Evolutionary conservation across 2,888 invertebrate genomes (phyloP).

Genomic region (Hybos culiciformis): DNA sequence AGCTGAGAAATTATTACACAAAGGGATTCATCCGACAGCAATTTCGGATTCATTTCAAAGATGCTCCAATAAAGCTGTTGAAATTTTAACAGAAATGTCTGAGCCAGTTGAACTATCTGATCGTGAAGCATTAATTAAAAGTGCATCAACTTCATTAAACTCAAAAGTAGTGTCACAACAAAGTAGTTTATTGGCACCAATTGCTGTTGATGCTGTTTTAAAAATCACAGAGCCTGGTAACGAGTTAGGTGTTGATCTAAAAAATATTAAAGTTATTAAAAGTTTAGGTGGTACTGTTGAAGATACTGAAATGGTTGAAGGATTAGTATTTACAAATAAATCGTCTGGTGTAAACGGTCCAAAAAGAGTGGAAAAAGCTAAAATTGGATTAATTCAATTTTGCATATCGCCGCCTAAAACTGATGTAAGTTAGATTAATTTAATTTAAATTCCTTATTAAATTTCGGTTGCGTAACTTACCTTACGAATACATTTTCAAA

Average conservation of each 20-base stretch:
- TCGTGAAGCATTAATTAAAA: constrained; percentile 75
- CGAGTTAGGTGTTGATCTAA: constrained; percentile 72
- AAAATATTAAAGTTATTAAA: constrained; percentile 93
- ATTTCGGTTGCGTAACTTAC: too few relatives aligned
- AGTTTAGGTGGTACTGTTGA: constrained; percentile 95
- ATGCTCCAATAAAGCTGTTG: constrained; percentile 32
- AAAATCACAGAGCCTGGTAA: constrained; percentile 46
- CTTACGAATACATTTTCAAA: too few relatives aligned
- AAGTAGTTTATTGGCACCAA: constrained; percentile 84
- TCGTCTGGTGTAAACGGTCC: constrained; percentile 84
- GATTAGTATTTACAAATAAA: constrained; percentile 87
- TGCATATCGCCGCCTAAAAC: constrained; percentile 99
- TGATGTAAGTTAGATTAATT: constrained; percentile 51
- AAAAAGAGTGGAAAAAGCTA: constrained; percentile 89
- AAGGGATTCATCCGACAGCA: constrained; percentile 94
- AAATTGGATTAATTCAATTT: constrained; percentile 97
- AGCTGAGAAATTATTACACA: constrained; percentile 76
- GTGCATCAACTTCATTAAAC: constrained; percentile 94
- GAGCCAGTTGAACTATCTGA: constrained; percentile 75
- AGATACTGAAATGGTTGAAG: constrained; percentile 90
- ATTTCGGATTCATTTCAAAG: constrained; percentile 96
- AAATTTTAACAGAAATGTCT: constrained; percentile 70
- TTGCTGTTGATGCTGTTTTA: constrained; percentile 94
- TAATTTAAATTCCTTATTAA: too few relatives aligned
- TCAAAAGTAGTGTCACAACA: constrained; percentile 99